A percentile compares a stretch with the other conserved stretches of the same genome.
Conservation (phyloP, 2,797 vertebrate genomes). For the Ibycter americanus region DNA sequence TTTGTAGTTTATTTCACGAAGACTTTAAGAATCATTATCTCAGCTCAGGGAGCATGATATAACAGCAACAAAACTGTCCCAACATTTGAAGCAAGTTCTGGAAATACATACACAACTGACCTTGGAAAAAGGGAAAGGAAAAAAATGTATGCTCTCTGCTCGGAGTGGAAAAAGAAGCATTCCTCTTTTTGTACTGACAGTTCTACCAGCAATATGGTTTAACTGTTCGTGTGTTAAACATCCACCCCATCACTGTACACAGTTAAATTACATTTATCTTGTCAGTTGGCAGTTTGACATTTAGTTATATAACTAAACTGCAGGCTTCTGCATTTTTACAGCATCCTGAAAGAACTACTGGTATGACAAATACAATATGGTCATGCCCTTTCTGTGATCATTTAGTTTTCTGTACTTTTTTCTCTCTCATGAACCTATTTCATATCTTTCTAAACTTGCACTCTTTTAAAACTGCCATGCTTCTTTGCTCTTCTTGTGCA, state of each 20-base stretch:
- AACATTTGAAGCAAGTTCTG: not conserved
- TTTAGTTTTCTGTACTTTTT: not conserved
- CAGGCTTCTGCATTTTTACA: not conserved
- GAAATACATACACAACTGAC: not conserved
- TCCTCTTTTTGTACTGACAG: not conserved
- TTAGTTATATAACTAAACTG: not conserved
- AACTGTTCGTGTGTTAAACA: not conserved
- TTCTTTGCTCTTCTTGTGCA: not conserved
- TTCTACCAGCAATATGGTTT: not conserved
- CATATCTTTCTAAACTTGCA: not conserved
- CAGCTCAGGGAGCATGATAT: not conserved
- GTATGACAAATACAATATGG: not conserved
- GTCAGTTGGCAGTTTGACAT: not conserved
- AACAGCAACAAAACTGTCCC: not conserved
- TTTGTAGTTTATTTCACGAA: slow-evolving; percentile 46
- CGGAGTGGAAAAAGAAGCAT: not conserved
- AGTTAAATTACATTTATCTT: not conserved
- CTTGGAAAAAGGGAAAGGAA: not conserved
- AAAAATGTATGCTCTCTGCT: not conserved
- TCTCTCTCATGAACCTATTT: not conserved
- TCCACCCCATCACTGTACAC: not conserved
- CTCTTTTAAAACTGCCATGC: not conserved
- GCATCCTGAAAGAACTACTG: not conserved
- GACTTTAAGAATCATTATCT: not conserved
- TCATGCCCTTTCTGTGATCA: not conserved